Base-by-base conservation (phyloP, 2,797 vertebrate genomes). In the Betta splendens region DNA sequence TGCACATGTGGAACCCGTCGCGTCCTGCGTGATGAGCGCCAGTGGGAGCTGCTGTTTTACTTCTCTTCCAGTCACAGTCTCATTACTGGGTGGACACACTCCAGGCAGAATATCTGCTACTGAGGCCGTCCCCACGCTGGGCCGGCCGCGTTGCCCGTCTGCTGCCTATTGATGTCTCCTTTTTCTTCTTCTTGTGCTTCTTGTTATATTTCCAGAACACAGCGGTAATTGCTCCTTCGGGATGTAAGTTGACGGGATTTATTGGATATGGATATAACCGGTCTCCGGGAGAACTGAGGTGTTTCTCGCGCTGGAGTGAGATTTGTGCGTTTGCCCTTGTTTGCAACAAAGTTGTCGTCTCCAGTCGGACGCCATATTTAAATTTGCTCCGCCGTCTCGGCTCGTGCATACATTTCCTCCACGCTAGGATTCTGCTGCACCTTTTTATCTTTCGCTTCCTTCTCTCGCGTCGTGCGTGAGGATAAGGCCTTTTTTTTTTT, bases 191-290 rank as follows among this genome's bases (percentile, higher is more conserved):
- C 67, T 59, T 35, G 6, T 46, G 54, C 56, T 81, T 62, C 72
- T 80, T 75, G 64, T 77, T 70, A 57, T 68, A 69, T 69, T 60
- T 55, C 18, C n/a, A 71, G 61, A 81, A 73, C 73, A 65, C 69
- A 72, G 72, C 70, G 47, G 68, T 83, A 87, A 83, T 83, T 83
- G 81, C 64, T 79, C 80, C 77, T 54, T 47, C 52, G 79, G 77
- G 81, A 66, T 75, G 67, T 42, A 40, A 22, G 43, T 72, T 10
- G 36, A 77, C 36, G 7, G 57, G 64, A 80, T 79, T 83, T 85
- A 71, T 74, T 75, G n/a, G n/a, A n/a, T n/a, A n/a, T n/a, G n/a
- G n/a, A 69, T 60, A n/a, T 51, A 46, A 15, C 5, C 63, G 46
- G 55, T 79, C 58, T 64, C 46, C 65, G 73, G 54, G 44, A 55